Percentiles rank a stretch among this genome's conserved stretches.
Conservation (phyloP, 2,888 invertebrate species). For the Elgonia sp. region DNA sequence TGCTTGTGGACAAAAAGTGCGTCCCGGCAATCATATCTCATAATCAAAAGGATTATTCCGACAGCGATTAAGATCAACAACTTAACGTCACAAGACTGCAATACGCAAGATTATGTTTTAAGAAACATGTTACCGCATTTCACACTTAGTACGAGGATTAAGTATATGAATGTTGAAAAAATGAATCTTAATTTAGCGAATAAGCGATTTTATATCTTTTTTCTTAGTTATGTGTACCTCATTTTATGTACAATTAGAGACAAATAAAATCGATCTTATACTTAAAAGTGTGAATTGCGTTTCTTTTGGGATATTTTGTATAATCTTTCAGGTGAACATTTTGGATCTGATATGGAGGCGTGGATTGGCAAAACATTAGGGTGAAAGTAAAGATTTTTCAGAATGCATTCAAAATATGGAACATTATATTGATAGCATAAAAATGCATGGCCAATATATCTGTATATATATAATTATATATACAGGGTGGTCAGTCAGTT, state of each 20-base stretch:
- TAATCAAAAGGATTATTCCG: constrained; percentile 72
- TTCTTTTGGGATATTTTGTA: too few relatives aligned
- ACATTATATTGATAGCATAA: too few relatives aligned
- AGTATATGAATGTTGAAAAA: constrained; percentile 3
- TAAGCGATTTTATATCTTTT: constrained; percentile 10
- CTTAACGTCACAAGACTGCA: constrained; percentile 71
- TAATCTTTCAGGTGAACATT: too few relatives aligned
- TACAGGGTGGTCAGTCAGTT: too few relatives aligned
- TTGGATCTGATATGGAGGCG: too few relatives aligned
- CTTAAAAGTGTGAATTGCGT: neutral
- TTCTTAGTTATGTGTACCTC: constrained; percentile 10
- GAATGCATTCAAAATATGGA: too few relatives aligned
- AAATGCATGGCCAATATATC: too few relatives aligned
- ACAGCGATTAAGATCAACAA: constrained; percentile 73
- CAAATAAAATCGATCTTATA: neutral
- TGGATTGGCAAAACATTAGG: too few relatives aligned
- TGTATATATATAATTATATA: too few relatives aligned
- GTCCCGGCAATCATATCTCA: constrained; percentile 86
- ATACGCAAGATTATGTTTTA: neutral
- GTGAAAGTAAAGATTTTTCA: too few relatives aligned
- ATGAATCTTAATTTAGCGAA: constrained; percentile 2
- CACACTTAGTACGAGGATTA: constrained; percentile 27
- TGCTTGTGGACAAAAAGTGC: constrained; percentile 91
- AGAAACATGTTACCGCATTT: constrained; percentile 52
- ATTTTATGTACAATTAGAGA: neutral